Conservation (phyloP, 2,797 vertebrate genomes). For the Pseudochirops corinnae region DNA sequence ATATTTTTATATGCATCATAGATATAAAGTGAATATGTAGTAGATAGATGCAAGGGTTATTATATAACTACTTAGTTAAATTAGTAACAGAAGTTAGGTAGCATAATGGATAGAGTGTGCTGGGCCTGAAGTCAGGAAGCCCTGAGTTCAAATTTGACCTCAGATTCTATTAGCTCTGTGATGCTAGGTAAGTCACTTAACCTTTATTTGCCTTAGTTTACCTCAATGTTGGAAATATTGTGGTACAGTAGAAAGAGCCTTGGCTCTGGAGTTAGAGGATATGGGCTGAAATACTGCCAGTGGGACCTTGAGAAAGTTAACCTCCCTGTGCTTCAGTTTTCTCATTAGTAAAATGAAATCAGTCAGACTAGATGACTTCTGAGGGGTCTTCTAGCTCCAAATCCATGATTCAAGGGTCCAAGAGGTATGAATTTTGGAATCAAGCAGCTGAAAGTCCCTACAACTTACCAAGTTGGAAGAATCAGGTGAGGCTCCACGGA, state of each 20-base stretch:
- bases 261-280: not conserved
- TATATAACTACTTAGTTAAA: not conserved
- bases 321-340: not conserved
- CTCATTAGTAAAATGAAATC: not conserved
- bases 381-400: not conserved
- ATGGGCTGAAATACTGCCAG: not conserved
- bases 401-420: not conserved
- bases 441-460: not conserved
- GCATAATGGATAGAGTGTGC: not conserved
- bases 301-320: not conserved
- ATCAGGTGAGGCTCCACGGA: not conserved
- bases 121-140: not conserved
- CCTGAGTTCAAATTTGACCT: not conserved
- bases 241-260: not conserved
- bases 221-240: not conserved
- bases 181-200: not conserved
- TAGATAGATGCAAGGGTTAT: not conserved
- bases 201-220: not conserved
- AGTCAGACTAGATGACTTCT: not conserved
- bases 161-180: not conserved
- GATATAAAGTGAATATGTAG: not conserved
- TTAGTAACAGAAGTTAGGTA: not conserved
- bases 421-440: not conserved
- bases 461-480: not conserved
- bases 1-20: not conserved